Evolutionary conservation across 2,888 invertebrate species (phyloP).

Genomic region (Trypoxylon attenuatum): DNA sequence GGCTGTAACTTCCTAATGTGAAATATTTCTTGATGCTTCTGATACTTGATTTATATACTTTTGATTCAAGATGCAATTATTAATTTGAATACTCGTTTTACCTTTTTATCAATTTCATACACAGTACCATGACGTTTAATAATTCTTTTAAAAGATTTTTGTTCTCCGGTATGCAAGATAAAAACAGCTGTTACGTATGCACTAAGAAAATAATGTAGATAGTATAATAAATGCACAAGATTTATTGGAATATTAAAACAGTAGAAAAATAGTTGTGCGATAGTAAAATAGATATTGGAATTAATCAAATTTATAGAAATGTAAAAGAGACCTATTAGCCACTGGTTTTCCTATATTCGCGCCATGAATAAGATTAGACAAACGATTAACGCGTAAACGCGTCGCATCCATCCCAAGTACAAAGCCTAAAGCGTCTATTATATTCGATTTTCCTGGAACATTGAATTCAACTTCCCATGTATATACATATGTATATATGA

Average conservation of each 20-base stretch:
- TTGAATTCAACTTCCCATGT: no score
- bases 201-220: no score
- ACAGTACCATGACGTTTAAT: constrained; percentile 92
- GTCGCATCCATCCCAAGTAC: constrained; percentile 97
- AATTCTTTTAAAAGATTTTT: constrained; percentile 87
- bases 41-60: no score
- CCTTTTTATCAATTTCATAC: constrained; percentile 90
- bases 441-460: constrained; percentile 93
- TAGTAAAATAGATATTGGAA: no score
- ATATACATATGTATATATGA: no score
- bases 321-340: constrained; percentile 83
- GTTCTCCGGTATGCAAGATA: constrained; percentile 82
- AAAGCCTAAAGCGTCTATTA: constrained; percentile 99
- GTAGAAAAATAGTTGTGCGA: no score
- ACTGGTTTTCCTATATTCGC: constrained; percentile 94
- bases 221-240: no score
- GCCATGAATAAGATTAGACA: constrained; percentile 95
- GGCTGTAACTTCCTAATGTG: no score
- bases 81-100: no score
- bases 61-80: no score
- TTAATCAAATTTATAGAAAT: no score
- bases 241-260: no score
- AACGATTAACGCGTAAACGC: constrained; percentile 90
- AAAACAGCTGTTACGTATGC: constrained; percentile 95
- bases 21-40: background rate